Conservation (phyloP, 1,140 invertebrate species). For the Artemia franciscana region DNA sequence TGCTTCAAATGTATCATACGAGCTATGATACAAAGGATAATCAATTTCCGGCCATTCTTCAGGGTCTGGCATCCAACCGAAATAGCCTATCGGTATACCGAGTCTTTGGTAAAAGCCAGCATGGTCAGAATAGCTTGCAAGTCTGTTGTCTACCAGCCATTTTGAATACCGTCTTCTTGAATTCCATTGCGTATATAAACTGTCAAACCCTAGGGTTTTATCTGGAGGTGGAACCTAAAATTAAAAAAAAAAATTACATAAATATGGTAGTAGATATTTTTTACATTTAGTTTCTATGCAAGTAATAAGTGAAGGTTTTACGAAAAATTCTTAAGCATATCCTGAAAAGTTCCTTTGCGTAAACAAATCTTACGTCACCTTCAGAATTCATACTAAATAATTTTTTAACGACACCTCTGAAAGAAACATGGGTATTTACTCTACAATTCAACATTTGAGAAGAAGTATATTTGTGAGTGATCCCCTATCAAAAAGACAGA, state of each 20-base stretch:
- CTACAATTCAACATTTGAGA: too few relatives aligned
- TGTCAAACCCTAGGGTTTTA: conserved; percentile 7
- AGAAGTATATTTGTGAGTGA: too few relatives aligned
- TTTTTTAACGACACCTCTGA: too few relatives aligned
- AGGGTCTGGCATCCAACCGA: conserved; percentile 11
- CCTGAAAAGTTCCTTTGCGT: too few relatives aligned
- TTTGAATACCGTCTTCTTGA: conserved; percentile 6
- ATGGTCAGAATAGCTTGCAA: conserved; percentile 12
- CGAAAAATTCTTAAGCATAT: too few relatives aligned
- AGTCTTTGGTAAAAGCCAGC: conserved; percentile 12
- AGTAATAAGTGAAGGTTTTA: too few relatives aligned
- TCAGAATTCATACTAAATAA: too few relatives aligned
- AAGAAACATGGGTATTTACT: too few relatives aligned
- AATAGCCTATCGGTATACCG: conserved; percentile 12
- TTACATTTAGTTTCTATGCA: too few relatives aligned
- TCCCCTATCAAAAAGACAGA: too few relatives aligned
- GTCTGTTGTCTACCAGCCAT: conserved; percentile 10
- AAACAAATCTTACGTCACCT: too few relatives aligned
- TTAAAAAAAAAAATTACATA: not conserved
- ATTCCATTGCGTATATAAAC: conserved; percentile 13
- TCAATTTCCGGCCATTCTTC: conserved; percentile 11
- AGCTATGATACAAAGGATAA: conserved; percentile 18
- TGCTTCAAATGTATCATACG: conserved; percentile 17
- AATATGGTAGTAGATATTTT: too few relatives aligned
- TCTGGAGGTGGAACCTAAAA: conserved; percentile 11